Evolutionary conservation across 1,140 invertebrate genomes (phyloP), one percentile per base, ranked within the genome.

Genomic region (Atta texana): DNA sequence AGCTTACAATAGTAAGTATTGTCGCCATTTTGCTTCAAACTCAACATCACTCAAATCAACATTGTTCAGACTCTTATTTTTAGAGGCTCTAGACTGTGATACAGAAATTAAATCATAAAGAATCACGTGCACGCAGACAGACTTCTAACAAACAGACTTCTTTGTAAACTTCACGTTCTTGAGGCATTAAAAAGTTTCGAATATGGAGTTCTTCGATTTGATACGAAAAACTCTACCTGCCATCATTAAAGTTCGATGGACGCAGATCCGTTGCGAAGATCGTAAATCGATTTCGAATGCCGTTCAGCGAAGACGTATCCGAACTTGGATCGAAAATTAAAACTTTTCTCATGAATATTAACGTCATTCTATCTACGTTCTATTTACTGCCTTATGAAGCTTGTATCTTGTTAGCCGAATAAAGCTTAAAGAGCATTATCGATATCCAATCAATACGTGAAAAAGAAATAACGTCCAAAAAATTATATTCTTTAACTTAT

Each of bases 341-440:
- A 92, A 92, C 82, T 92, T 92, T 92, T 92, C 87, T 85, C 63
- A 92, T 92, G 88, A 90, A 92, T 92, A 91, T 82, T 87, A 86
- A 89, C 74, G 53, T 63, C 34, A 14, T 59, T 28, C 69, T 66
- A 34, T 53, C 81, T 55, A 61, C 34, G 24, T 68, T 24, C 69
- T 61, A 34, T 44, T 3, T 31, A 66, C 64, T 85, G 71, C 57
- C 71, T 86, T 66, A 57, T 24, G 64, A 86, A 82, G 87, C 84
- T 91, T 68, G 71, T 63, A 86, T 81, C 66, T 71, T n/a, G 55
- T 81, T 71, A 77, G 63, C 34, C 61, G 61, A 89, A 89, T 86
- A 71, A 86, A 55, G 71, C 51, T 84, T 84, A 84, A 75, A 28
- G 14, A 63, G 69, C 8, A 74, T 75, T 75, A 75, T 75, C 69